Base-by-base conservation (phyloP, 2,888 invertebrate genomes). In the Lordiphosa fenestrarum region DNA sequence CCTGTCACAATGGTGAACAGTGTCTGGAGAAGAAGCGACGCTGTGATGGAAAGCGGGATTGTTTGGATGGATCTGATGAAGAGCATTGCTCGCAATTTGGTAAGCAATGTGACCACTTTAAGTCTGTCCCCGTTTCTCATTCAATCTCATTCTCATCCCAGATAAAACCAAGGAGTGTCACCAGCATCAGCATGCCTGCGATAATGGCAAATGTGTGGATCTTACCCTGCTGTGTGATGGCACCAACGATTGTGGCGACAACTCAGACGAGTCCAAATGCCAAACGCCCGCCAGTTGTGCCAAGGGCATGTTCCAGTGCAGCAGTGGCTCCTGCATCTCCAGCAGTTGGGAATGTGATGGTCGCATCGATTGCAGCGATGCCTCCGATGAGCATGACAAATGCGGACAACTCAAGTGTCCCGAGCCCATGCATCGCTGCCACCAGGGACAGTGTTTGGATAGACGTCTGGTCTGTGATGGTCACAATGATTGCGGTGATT, bases 351-450 rank as follows among this genome's bases (percentile, higher is more conserved):
- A 93, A 41, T 96, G 96, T 86, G 94, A 97, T 86, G 92, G 92
- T 0, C 90, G 91, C n/a, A 89, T 90, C 41, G 96, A 97, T 88
- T 97, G 97, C 85, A 73, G 86, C 0, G 96, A 96, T 87, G 90
- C 89, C 9, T 93, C 94, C 0, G 95, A 95, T 75, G 95, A 96
- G 87, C 91, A 92, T 58, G 92, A 91, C 52, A 91, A 91, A 73
- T 92, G 92, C 69, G 85, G 60, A 2, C 58, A 72, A 0, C 80
- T 71, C 0, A 76, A 84, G 40, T 90, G 88, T 55, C 83, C 86
- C 2, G 61, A 67, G 23, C 83, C 87, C 9, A 87, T 86, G 84
- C 83, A 80, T 52, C 68, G 63, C 87, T 91, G 90, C 90, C 91
- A 86, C 74, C 82, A 61, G 91, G 91, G 91, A 0, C 90, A 90